Base-by-base conservation (phyloP, 2,888 invertebrate species). In the Antitype chi region DNA sequence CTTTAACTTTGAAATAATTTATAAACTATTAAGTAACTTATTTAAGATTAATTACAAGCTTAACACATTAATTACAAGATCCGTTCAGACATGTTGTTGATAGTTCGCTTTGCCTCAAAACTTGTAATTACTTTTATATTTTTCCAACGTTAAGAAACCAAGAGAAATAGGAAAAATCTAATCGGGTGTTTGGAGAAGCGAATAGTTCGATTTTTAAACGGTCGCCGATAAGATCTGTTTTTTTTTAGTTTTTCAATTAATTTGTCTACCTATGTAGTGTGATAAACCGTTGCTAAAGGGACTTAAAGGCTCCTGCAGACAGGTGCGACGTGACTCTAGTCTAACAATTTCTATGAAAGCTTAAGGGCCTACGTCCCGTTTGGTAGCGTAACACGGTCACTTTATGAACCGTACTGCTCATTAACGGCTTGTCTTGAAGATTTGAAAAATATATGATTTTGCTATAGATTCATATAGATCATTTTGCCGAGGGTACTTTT, bases 41-140 rank as follows among this genome's bases (percentile, higher is more conserved):
- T 38, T 57, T n/a, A 28, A 57, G 25, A 64, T 64, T 63, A 57
- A 76, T 76, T 49, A 76, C 38, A 63, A 57, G 57, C 9, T 23
- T 63, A 55, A 66, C 6, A 80, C 17, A 66, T 60, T 63, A 67
- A 77, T 77, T 74, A 77, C 53, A 67, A 82, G 52, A 67, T 67
- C 52, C 20, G 20, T 52, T 55, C 8, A n/a, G 67, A 74, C 69
- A 1, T 77, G 55, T 57, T 67, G n/a, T 43, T 70, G 62, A 77
- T 82, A 59, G 32, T 53, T 70, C 38, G 53, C 17, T 82, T 66
- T 17, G n/a, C 38, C 20, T 53, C n/a, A 66, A 66, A 67, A 70
- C 20, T 77, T 73, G 49, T 77, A 82, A 81, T 82, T 74, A 60
- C 32, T 66, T 66, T 55, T 8, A 63, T 60, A 38, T 53, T 76